These are phyloP conservation scores for Thereva unica DNA, from an alignment of 2,888 invertebrate species.

Conservation along the genomic window DNA sequence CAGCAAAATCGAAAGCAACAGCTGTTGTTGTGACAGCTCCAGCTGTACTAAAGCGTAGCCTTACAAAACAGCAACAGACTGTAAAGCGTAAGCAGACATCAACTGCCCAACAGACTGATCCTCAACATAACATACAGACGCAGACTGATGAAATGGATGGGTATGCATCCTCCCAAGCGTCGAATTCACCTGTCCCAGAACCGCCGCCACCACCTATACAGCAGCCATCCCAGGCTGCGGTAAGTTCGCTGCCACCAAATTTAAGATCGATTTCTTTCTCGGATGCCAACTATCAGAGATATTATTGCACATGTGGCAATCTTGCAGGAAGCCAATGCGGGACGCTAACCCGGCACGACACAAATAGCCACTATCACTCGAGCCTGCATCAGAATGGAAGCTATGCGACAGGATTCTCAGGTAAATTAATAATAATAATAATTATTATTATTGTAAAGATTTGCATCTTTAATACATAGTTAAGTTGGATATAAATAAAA, in stretches of 20 bases:
- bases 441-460: too few relatives aligned
- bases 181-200: constrained; percentile 44
- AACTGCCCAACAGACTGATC: constrained; percentile 41
- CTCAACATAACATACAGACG: constrained; percentile 39
- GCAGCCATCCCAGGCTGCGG: constrained; percentile 22
- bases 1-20: too few relatives aligned
- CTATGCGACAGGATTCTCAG: constrained; percentile 40
- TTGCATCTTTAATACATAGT: too few relatives aligned
- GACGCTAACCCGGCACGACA: constrained; percentile 36
- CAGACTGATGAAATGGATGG: constrained; percentile 42
- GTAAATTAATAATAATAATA: constrained; percentile 16
- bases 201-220: constrained; percentile 43
- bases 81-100: constrained; percentile 17
- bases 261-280: constrained; percentile 38
- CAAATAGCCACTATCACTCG: constrained; percentile 37
- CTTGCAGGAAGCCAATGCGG: constrained; percentile 35
- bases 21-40: too few relatives aligned
- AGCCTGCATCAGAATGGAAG: constrained; percentile 40
- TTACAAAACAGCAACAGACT: constrained; percentile 5
- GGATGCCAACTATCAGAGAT: constrained; percentile 39
- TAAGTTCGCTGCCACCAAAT: constrained; percentile 22
- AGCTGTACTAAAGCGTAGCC: not conserved
- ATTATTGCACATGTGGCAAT: constrained; percentile 36
- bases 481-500: too few relatives aligned
- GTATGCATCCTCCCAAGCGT: constrained; percentile 39